Base-by-base conservation (phyloP, 2,113 vertebrate species). In the Halcyon malimbica region DNA sequence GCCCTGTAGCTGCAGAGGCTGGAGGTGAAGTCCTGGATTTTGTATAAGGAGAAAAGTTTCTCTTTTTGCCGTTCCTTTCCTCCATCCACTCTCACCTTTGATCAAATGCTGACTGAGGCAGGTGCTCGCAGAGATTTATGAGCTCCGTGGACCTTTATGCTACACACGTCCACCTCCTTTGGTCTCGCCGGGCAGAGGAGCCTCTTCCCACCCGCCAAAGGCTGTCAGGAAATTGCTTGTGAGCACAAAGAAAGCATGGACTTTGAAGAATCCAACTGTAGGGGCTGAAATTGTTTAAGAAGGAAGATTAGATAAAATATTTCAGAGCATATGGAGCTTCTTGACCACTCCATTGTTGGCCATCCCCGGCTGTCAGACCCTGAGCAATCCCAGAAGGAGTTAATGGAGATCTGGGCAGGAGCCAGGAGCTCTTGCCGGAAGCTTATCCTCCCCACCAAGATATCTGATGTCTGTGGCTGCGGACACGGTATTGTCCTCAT, bases 381-480 rank as follows among this genome's bases (percentile, higher is more conserved):
- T 65, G 75, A 93, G 93, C 76, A 41, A 88, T 94, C 93, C 94
- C 94, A 90, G 93, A 83, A 93, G 93, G 83, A 94, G 92, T 92
- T 94, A 93, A 96, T 1, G 35, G 68, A 86, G 73, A 41, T 5
- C 83, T 94, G 94, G 93, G 87, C 1, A 1, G 65, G 73, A 94
- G 89, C 96, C 96, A 95, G 80, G 85, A 89, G 83, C 51, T 81
- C 90, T 90, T 89, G 91, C 90, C 7, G 85, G 94, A 92, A 95
- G 85, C 79, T 93, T 94, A 93, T 93, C 92, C 85, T 80, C 51
- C 48, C 89, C 79, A 31, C 33, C 73, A 63, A 50, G 54, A 68
- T 87, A 74, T 86, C 92, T 88, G 93, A 83, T 94, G 87, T 93
- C 92, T 96, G 93, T 7, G 16, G 88, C 82, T 93, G 41, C 23